A percentile compares a stretch with the other conserved stretches of the same genome.
phyloP scores from a whole-genome alignment of 2,888 invertebrate genomes.

The Apamea crenata region DNA sequence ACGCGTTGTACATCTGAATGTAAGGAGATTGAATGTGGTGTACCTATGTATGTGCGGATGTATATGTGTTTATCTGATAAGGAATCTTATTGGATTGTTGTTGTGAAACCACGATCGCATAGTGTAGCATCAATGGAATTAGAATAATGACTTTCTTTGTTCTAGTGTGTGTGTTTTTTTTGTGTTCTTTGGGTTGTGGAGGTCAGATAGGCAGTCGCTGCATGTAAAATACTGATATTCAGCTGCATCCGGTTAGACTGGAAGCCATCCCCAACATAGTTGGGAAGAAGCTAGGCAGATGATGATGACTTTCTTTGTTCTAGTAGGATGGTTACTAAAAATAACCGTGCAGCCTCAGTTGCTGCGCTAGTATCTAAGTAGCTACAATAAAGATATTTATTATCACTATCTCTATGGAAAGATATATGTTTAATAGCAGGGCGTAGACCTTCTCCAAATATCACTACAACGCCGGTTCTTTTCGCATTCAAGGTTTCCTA shows the following conservation, averaged over 20 bases:
- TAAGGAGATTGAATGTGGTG: conserved; percentile 16
- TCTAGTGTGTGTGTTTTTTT: neutral
- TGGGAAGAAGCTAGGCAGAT: no score
- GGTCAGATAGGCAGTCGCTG: no score
- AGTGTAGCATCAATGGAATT: neutral
- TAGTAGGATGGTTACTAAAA: neutral
- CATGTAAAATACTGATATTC: no score
- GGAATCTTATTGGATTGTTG: conserved; percentile 10
- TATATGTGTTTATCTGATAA: neutral
- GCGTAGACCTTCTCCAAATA: neutral
- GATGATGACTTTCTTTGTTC: neutral
- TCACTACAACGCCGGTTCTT: neutral
- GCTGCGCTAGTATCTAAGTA: neutral
- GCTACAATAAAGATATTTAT: neutral
- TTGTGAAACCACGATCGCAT: neutral
- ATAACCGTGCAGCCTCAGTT: neutral
- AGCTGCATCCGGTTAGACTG: no score
- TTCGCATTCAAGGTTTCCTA: neutral
- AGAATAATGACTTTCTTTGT: neutral
- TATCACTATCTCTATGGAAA: neutral
- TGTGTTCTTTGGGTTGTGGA: no score
- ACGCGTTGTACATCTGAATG: neutral
- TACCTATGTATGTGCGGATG: neutral
- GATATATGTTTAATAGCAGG: no score
- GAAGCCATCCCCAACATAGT: no score